Base-by-base conservation (phyloP, 2,113 vertebrate genomes). In the Cololabis saira region DNA sequence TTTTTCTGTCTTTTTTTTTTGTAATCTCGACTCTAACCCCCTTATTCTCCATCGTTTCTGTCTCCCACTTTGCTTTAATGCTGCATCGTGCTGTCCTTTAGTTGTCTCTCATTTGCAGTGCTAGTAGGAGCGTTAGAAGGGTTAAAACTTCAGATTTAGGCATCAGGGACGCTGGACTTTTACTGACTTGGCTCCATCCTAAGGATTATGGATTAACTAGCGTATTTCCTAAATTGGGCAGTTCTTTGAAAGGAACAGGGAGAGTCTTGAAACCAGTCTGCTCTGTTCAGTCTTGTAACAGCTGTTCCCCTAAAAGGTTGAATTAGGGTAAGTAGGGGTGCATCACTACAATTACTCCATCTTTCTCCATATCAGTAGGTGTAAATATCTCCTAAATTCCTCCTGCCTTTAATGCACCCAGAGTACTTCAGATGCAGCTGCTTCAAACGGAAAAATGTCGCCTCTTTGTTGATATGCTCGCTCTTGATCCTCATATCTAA, bases 341-440 rank as follows among this genome's bases (percentile, higher is more conserved):
- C 73, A 80, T 87, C 80, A 78, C 77, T 63, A 63, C 74, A 83
- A 80, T 83, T 84, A 50, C 75, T 63, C 71, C 37, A 76, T 86
- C 62, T 78, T 80, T 63, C 2, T 62, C 33, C 19, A 66, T 82
- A 40, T 50, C 12, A 61, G 33, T 59, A 30, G 30, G 43, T 76
- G 61, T 49, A 87, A 81, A 78, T 85, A 40, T 78, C 65, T 84
- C 50, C 48, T 75, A 61, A 70, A 73, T 65, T 43, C 21, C 52
- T 37, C 69, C 57, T 68, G 53, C 18, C 64, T 84, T 81, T 76
- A 76, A 85, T 17, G 67, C 72, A 71, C 62, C 66, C 45, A 44
- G 62, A 83, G 74, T 76, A 63, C 61, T 82, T 81, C 41, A 81
- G 71, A 74, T 67, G 48, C 27, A 55, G 61, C 76, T 53, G 47